Evolutionary conservation across 2,113 vertebrate species (phyloP).

Genomic region (Myodes glareolus): DNA sequence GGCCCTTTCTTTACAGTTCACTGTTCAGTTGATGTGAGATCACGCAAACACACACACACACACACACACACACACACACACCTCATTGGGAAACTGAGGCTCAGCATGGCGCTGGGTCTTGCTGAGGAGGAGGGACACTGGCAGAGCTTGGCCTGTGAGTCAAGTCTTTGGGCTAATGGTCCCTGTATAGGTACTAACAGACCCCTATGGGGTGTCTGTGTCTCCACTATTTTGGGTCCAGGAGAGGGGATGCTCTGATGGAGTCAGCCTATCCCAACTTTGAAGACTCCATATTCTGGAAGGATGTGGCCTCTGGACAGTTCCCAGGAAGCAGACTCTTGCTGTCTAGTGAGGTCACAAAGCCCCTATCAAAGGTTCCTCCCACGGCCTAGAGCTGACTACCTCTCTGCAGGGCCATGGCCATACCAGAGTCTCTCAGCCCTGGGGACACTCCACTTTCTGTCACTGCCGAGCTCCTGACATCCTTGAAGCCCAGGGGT

Average conservation of each 20-base stretch:
- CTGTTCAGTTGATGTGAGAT: fast-evolving
- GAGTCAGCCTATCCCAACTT: not conserved
- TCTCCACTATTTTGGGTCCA: not conserved
- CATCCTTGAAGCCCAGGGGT: not conserved
- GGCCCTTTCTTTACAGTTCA: not conserved
- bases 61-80: fast-evolving
- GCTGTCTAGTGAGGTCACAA: slow-evolving; percentile 74
- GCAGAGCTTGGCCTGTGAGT: not conserved
- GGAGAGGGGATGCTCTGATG: no score
- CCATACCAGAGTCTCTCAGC: not conserved
- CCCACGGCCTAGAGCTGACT: not conserved
- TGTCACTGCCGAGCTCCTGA: not conserved
- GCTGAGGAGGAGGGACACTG: not conserved
- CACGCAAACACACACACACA: not conserved
- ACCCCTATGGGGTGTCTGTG: not conserved
- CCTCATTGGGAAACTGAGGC: not conserved
- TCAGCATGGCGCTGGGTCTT: not conserved
- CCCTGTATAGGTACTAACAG: not conserved
- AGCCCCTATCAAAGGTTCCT: slow-evolving; percentile 22
- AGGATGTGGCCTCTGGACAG: not conserved
- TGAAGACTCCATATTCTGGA: not conserved
- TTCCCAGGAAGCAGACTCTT: not conserved
- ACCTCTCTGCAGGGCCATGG: not conserved
- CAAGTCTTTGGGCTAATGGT: not conserved
- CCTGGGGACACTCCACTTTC: not conserved